Base-by-base conservation (phyloP, 1,140 invertebrate genomes). In the Gerris buenoi region DNA sequence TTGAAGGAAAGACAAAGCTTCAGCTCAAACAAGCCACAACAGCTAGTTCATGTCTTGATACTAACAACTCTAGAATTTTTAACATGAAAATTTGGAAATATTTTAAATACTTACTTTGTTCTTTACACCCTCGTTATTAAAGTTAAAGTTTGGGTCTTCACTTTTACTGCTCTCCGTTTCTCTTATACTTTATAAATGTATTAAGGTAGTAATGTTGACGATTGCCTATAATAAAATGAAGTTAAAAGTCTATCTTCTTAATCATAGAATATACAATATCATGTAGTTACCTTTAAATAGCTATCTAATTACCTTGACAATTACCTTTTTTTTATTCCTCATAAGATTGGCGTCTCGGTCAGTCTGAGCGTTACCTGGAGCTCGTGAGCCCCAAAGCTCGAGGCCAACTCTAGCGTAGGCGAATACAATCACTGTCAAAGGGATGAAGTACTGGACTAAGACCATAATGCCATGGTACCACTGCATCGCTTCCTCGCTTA, bases 251-350 rank as follows among this genome's bases (percentile, higher is more conserved):
- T 62, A 13, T 62, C 10, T 13, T 62, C 25, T 62, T 15, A n/a
- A n/a, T 62, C 25, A 13, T n/a, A 13, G 13, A 25, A 14, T 62
- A 62, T 62, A 10, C 10, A 15, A 15, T 10, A 25, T 62, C 15
- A 23, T 62, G 13, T 23, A 23, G 23, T 23, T 23, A 56, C n/a
- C 13, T 56, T 56, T 13, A 56, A 56, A 56, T 61, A 61, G 10
- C 33, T 46, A 46, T 46, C 18, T 46, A 46, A 46, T 46, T 46
- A 46, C 18, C 14, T 28, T 15, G 25, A 14, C 18, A 68, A 71
- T 73, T 74, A 82, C 82, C 78, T 80, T 81, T 70, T 79, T 79
- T 71, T 81, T 82, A 71, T 83, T 82, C 58, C 77, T 72, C 33
- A 80, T 76, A 56, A 82, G 74, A 5, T 78, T 75, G 2, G 77